Evolutionary conservation across 2,113 vertebrate genomes (phyloP), one percentile per base, ranked within the genome.

Genomic region (Microtus ochrogaster): DNA sequence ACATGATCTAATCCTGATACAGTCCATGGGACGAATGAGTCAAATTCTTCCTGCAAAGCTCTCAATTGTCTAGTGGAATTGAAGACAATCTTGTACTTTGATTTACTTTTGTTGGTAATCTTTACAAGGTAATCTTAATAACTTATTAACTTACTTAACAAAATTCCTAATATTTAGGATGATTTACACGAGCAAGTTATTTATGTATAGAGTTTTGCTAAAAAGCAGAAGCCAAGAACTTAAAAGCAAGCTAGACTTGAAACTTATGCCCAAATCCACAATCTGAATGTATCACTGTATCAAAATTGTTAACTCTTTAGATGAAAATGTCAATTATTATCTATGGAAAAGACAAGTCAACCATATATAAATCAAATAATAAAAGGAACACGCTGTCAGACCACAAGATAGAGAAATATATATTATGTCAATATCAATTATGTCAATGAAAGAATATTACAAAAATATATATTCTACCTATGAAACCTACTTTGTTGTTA

Each of bases 341-440:
- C 55, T 17, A 52, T 79, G 72, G 96, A 24, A 95, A 36, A 91
- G 76, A 94, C 61, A 97, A 88, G 74, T 97, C 72, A 96, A 96
- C 97, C 96, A 98, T 97, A 95, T 97, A 92, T 41, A 96, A 66
- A 70, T 95, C 14, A 86, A 94, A 3, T 68, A 95, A 89, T 93
- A 97, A 96, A 97, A 88, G 74, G 0, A 14, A 95, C 93, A 85
- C 79, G 89, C 88, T 97, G 52, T 96, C 65, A 94, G 63, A 84
- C 82, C 70, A 95, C 94, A 98, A 95, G n/a, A 92, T 88, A 97
- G 30, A 92, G 33, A 97, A 96, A 30, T 0, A 28, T 94, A n/a
- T 96, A 94, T 96, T 96, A 97, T 61, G 26, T 86, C 84, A 86
- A 66, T 81, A 36, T 94, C 44, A 96, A 95, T 97, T 96, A 96